Base-by-base conservation (phyloP, 2,113 vertebrate species). In the Zosterops lateralis region DNA sequence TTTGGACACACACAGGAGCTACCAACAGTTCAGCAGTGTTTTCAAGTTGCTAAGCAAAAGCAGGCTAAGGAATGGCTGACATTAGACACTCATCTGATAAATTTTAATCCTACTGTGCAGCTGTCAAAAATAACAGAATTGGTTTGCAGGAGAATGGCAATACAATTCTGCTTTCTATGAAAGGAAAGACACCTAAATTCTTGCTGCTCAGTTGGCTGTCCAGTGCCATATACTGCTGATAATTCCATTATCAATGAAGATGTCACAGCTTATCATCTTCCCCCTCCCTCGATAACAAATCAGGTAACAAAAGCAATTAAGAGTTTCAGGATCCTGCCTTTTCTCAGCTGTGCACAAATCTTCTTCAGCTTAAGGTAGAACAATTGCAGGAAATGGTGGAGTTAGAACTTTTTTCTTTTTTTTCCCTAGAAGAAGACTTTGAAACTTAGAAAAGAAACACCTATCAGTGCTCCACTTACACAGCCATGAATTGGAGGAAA, bases 381-480 rank as follows among this genome's bases (percentile, higher is more conserved):
- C 98, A 98, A 98, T 98, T 84, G 95, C 71, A 98, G 98, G 98
- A 98, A 98, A 98, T 66, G 79, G 97, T 95, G 95, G 95, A 98
- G 98, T 97, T 95, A 95, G 79, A 95, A 95, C 87, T 57, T 93
- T 92, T 96, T 92, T 38, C 38, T 96, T 71, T 91, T 96, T 71
- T 91, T 93, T 89, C 92, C 96, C 97, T 97, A 96, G 97, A 98
- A 97, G 96, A 80, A 97, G 92, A 94, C 91, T 96, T 93, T 94
- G 95, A 97, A 98, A 94, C 96, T 95, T 84, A 81, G 91, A 93
- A 95, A 84, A 96, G 92, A 95, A 97, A 96, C 76, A 79, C 97
- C 97, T 97, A 95, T 86, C 84, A 94, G 85, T 81, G 87, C 90
- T 94, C 36, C 90, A 96, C 97, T 98, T 96, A 95, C 84, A 94